A percentile compares a stretch with the other conserved stretches of the same genome.
Conservation (phyloP, 2,888 invertebrate species). For the Xylota sylvarum region DNA sequence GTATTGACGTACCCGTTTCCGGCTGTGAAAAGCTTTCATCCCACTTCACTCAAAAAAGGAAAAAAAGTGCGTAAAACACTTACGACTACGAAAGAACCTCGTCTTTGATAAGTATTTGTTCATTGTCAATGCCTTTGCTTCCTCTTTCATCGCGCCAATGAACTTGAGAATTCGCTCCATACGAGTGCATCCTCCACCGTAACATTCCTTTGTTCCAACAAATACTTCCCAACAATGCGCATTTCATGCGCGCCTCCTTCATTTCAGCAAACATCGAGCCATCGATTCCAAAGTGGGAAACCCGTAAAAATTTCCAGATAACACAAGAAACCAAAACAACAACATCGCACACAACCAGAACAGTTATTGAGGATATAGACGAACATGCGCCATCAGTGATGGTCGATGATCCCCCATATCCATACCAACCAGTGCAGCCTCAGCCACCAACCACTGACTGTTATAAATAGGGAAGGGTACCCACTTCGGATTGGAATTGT, state of each 20-base stretch:
- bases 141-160: constrained; percentile 60
- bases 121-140: constrained; percentile 60
- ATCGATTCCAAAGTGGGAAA: constrained; percentile 52
- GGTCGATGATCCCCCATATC: constrained; percentile 57
- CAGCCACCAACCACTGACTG: background rate
- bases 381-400: constrained; percentile 67
- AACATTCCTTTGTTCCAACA: constrained; percentile 58
- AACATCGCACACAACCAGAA: constrained; percentile 70
- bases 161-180: constrained; percentile 67
- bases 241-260: constrained; percentile 48
- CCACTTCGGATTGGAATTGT: constrained; percentile 51
- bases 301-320: constrained; percentile 59
- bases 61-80: background rate
- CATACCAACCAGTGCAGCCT: background rate
- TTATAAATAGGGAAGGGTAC: background rate
- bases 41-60: too few species aligned
- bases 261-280: constrained; percentile 56
- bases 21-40: too few species aligned
- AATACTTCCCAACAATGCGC: constrained; percentile 56
- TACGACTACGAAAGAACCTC: background rate
- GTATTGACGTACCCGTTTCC: too few species aligned
- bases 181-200: background rate
- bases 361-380: constrained; percentile 69
- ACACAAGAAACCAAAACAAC: constrained; percentile 38
- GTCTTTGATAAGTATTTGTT: too few species aligned